Evolutionary conservation across 2,113 vertebrate genomes (phyloP).

Genomic region (Microcebus griseorufus): DNA sequence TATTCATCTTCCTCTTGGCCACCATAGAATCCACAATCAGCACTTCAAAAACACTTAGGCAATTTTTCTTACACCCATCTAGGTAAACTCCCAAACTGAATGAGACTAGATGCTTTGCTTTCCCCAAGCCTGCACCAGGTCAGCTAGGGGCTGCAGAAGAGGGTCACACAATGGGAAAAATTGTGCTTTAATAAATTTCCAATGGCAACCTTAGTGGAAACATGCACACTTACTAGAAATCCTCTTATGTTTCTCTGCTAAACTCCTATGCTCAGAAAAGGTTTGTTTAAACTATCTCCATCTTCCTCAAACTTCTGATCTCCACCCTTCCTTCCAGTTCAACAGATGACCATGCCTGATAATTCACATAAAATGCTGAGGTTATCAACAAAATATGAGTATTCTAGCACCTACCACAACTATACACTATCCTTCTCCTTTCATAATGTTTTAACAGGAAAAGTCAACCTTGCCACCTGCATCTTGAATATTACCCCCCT

Average conservation of each 20-base stretch:
- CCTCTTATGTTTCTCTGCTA: background rate
- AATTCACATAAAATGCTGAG: conserved; percentile 19
- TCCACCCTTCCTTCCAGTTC: background rate
- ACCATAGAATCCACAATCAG: background rate
- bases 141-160: background rate
- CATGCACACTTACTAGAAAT: background rate
- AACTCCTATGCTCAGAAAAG: background rate
- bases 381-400: background rate
- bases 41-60: background rate
- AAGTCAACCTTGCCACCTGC: background rate
- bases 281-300: background rate
- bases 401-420: background rate
- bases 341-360: background rate
- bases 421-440: background rate
- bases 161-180: background rate
- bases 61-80: background rate
- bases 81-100: background rate
- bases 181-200: background rate
- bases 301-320: background rate
- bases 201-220: background rate
- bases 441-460: background rate
- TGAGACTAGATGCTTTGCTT: conserved; percentile 12
- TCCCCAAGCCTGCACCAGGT: background rate
- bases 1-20: background rate
- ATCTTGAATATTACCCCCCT: background rate